Evolutionary conservation across 1,140 invertebrate species (phyloP), one percentile per base, ranked within the genome.

Genomic region (Bicyclus anynana): DNA sequence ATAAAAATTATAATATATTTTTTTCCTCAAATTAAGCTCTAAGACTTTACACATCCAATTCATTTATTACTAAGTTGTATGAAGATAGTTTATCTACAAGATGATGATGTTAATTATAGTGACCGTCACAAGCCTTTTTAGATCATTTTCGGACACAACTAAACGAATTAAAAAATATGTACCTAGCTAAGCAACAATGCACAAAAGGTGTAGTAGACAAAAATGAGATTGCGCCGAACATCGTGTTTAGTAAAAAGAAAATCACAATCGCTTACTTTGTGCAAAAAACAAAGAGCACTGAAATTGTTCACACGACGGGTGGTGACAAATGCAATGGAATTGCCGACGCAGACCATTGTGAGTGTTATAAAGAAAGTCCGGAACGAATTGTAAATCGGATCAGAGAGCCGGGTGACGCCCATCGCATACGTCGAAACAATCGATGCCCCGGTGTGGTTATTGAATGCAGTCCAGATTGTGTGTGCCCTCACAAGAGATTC

Each of bases 351-450:
- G 56, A 35, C 71, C 65, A 79, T 82, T 82, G 76, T 82, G 57
- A 54, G 51, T 46, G 42, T 62, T 72, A 62, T 74, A 79, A 81
- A 83, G 81, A 84, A 83, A 80, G 77, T 74, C 68, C 69, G 80
- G 75, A 86, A 84, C 84, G 77, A 87, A 87, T 87, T 76, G 74
- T 76, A 79, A 81, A 83, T 85, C 72, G 70, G 79, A 82, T 80
- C 76, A 80, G 61, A 69, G 62, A 67, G 64, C 66, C 67, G 62
- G 67, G 73, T 70, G 79, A 74, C 78, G 80, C 75, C 80, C 77
- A 80, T 78, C 69, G 67, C 59, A 75, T 74, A 66, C 58, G 64
- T 73, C 78, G 73, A 87, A 85, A 87, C 80, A 87, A 85, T 84
- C 63, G 58, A 60, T 49, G 46, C 51, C 56, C 58, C 58, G n/a